These are phyloP conservation scores for Bombylius discolor DNA, from an alignment of 2,888 invertebrate genomes.

Conservation along the genomic window DNA sequence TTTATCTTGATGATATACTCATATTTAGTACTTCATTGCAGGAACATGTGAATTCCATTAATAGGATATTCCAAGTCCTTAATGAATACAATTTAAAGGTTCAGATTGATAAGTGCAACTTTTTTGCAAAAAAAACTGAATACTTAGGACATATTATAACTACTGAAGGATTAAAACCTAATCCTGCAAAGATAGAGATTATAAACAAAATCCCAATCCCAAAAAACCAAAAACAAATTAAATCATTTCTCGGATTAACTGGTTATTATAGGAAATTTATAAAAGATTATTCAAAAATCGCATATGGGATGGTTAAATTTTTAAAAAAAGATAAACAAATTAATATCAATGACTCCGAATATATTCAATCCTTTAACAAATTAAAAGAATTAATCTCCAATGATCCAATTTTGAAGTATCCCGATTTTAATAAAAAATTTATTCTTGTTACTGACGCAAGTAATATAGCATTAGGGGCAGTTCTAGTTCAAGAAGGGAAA, in stretches of 20 bases:
- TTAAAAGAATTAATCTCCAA: not conserved
- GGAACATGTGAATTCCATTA: too few relatives aligned
- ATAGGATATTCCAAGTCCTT: too few relatives aligned
- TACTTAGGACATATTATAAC: not conserved
- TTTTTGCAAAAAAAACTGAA: not conserved
- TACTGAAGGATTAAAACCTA: not conserved
- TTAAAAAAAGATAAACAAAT: slow-evolving; percentile 7
- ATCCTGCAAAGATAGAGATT: slow-evolving; percentile 7
- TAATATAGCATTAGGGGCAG: not conserved
- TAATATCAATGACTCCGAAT: slow-evolving; percentile 3
- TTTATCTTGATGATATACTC: too few relatives aligned
- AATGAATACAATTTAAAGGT: too few relatives aligned
- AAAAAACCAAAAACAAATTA: slow-evolving; percentile 9
- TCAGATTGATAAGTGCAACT: too few relatives aligned
- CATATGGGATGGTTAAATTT: not conserved
- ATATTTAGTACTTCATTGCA: too few relatives aligned
- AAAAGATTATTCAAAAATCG: slow-evolving; percentile 2
- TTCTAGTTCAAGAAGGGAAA: slow-evolving; percentile 1
- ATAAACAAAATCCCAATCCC: slow-evolving; percentile 10
- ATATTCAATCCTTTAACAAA: not conserved
- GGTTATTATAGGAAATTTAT: slow-evolving; percentile 2
- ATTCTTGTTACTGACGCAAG: not conserved
- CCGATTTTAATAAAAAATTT: slow-evolving; percentile 1
- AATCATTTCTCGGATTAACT: slow-evolving; percentile 8
- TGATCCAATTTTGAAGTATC: not conserved